Evolutionary conservation across 2,888 invertebrate genomes (phyloP).

Genomic region (Sminthurinus aureus): DNA sequence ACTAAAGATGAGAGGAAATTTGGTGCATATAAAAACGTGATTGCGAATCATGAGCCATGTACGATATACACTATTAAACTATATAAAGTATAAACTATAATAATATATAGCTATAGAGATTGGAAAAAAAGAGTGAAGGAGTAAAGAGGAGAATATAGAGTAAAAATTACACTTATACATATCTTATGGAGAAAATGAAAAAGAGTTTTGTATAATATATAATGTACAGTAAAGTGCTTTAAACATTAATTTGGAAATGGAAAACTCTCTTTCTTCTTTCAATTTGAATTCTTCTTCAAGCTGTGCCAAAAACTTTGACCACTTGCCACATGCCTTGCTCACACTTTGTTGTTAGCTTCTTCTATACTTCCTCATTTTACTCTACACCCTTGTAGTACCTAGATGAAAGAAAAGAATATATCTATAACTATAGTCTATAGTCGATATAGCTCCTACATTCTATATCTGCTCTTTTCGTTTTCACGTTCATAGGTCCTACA

Average conservation of each 20-base stretch:
- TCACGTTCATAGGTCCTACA: background rate
- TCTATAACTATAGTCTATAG: background rate
- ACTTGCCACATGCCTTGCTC: background rate
- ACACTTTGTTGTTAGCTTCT: too few species aligned
- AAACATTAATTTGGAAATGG: conserved; percentile 6
- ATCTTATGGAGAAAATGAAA: background rate
- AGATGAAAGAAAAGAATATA: too few species aligned
- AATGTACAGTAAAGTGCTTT: background rate
- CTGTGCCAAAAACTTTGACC: conserved; percentile 6
- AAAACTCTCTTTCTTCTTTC: background rate
- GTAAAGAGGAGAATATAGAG: background rate
- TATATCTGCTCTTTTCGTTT: too few species aligned
- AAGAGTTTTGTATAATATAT: background rate
- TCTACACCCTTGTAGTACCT: too few species aligned
- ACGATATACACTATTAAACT: background rate
- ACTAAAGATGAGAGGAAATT: too few species aligned
- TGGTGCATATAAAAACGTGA: too few species aligned
- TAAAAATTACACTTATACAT: too few species aligned
- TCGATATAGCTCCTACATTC: too few species aligned
- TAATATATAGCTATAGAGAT: background rate
- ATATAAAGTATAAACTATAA: background rate
- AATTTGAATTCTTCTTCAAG: conserved; percentile 16
- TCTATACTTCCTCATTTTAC: too few species aligned
- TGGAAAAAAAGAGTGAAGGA: background rate
- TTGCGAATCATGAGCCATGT: too few species aligned